A percentile compares a stretch with the other conserved stretches of the same genome.
Evolutionary conservation across 2,113 vertebrate species (phyloP).

Genomic region (Epinephelus cyanopodus): DNA sequence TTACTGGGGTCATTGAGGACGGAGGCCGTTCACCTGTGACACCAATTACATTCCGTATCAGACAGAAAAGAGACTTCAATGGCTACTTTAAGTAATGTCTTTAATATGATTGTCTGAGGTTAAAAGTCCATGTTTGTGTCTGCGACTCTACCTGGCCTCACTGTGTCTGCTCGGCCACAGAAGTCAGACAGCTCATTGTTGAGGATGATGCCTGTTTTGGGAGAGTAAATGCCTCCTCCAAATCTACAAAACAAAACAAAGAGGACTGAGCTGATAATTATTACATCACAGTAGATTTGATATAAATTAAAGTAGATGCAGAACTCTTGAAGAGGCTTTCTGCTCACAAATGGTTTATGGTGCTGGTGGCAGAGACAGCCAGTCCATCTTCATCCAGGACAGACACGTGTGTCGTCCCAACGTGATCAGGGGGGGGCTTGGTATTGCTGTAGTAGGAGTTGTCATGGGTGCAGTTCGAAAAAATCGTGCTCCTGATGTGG

Average conservation of each 20-base stretch:
- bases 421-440: slow-evolving; percentile 30
- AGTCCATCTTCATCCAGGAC: slow-evolving; percentile 88
- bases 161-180: slow-evolving; percentile 73
- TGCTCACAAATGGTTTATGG: slow-evolving; percentile 91
- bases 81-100: not conserved
- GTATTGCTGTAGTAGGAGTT: slow-evolving; percentile 72
- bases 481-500: slow-evolving; percentile 78
- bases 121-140: not conserved
- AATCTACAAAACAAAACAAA: slow-evolving; percentile 83
- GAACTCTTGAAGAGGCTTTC: not conserved
- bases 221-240: slow-evolving; percentile 91
- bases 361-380: slow-evolving; percentile 91
- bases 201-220: slow-evolving; percentile 91
- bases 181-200: slow-evolving; percentile 96
- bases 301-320: not conserved
- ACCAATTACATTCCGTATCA: slow-evolving; percentile 16
- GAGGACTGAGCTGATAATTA: not conserved
- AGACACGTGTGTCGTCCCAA: slow-evolving; percentile 87
- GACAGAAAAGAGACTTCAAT: not conserved
- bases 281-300: not conserved
- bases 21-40: slow-evolving; percentile 90
- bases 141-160: slow-evolving; percentile 81
- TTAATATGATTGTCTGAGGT: not conserved
- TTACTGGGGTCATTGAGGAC: slow-evolving; percentile 92
- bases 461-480: slow-evolving; percentile 11